phyloP scores from a whole-genome alignment of 2,797 vertebrate species.

The Pseudomugil gertrudae region DNA sequence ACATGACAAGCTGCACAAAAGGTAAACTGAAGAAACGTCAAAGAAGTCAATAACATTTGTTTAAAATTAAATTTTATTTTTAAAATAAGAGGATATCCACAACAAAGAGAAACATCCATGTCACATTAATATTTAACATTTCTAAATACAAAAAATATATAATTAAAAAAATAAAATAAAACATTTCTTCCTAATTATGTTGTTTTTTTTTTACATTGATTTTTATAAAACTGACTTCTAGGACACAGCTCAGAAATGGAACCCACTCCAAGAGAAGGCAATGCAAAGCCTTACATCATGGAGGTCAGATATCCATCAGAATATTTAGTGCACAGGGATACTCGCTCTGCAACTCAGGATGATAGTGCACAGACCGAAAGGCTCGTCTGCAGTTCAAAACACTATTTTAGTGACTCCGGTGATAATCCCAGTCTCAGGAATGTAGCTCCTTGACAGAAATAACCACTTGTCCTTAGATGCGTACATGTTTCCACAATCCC shows the following conservation, averaged over 20 bases:
- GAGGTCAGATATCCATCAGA: slow-evolving; percentile 7
- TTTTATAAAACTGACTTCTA: slow-evolving; percentile 31
- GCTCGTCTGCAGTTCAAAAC: slow-evolving; percentile 45
- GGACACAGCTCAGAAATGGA: slow-evolving; percentile 34
- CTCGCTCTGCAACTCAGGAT: slow-evolving; percentile 34
- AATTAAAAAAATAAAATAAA: slow-evolving; percentile 68
- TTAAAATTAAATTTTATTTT: slow-evolving; percentile 79
- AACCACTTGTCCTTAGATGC: slow-evolving; percentile 34
- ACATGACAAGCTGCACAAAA: neutral
- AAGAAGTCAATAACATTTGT: slow-evolving; percentile 8
- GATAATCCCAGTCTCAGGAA: slow-evolving; percentile 42
- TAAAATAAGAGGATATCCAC: slow-evolving; percentile 76
- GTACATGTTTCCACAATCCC: slow-evolving; percentile 23
- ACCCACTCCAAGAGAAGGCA: slow-evolving; percentile 33
- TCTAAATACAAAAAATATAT: slow-evolving; percentile 75
- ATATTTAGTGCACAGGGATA: slow-evolving; percentile 59
- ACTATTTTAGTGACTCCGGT: slow-evolving; percentile 42
- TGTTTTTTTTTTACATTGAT: slow-evolving; percentile 48
- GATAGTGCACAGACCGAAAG: slow-evolving; percentile 50
- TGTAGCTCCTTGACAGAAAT: slow-evolving; percentile 18
- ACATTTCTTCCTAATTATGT: slow-evolving; percentile 66
- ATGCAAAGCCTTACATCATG: slow-evolving; percentile 27
- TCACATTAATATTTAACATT: slow-evolving; percentile 73
- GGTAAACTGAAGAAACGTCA: neutral
- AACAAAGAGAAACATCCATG: slow-evolving; percentile 62